Percentiles rank a stretch among this genome's conserved stretches.
Conservation (phyloP, 2,797 vertebrate genomes). For the Odontamblyopus lacepedii region DNA sequence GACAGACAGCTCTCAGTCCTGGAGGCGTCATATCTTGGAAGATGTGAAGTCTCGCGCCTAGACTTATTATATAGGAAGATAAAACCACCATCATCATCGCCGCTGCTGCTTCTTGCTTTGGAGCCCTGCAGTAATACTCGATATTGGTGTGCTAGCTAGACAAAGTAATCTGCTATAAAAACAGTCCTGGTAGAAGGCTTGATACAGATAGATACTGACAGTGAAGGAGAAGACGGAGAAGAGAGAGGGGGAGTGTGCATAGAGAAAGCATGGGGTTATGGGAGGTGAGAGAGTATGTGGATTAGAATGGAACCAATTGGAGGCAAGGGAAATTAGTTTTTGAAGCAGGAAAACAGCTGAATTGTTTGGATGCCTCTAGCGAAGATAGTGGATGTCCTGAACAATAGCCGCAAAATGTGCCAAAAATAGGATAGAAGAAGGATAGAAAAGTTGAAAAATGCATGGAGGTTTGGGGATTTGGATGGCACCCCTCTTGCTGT, state of each 20-base stretch:
- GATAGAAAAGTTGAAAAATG: conserved; percentile 2
- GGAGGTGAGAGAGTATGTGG: conserved; percentile 7
- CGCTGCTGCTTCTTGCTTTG: conserved; percentile 51
- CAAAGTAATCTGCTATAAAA: conserved; percentile 78
- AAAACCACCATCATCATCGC: conserved; percentile 17
- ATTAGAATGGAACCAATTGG: conserved; percentile 7
- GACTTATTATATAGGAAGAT: conserved; percentile 40
- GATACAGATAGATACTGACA: conserved; percentile 64
- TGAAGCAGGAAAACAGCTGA: conserved; percentile 25
- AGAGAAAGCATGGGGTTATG: conserved; percentile 5
- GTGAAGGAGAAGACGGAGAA: conserved; percentile 25
- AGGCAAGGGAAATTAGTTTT: conserved; percentile 18
- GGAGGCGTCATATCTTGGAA: conserved; percentile 30
- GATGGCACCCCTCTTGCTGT: conserved; percentile 55
- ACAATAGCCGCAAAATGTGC: conserved; percentile 49
- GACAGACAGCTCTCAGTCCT: conserved; percentile 49
- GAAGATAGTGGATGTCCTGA: conserved; percentile 22
- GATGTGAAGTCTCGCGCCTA: conserved; percentile 26
- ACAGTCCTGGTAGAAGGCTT: conserved; percentile 53
- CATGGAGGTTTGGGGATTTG: conserved; percentile 19
- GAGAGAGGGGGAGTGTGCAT: conserved; percentile 28
- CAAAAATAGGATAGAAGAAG: conserved; percentile 19
- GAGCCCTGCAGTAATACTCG: conserved; percentile 74
- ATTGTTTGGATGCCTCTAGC: conserved; percentile 15
- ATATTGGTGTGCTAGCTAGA: conserved; percentile 68